Evolutionary conservation across 2,113 vertebrate species (phyloP), one percentile per base, ranked within the genome.

Genomic region (Oceanites oceanicus): DNA sequence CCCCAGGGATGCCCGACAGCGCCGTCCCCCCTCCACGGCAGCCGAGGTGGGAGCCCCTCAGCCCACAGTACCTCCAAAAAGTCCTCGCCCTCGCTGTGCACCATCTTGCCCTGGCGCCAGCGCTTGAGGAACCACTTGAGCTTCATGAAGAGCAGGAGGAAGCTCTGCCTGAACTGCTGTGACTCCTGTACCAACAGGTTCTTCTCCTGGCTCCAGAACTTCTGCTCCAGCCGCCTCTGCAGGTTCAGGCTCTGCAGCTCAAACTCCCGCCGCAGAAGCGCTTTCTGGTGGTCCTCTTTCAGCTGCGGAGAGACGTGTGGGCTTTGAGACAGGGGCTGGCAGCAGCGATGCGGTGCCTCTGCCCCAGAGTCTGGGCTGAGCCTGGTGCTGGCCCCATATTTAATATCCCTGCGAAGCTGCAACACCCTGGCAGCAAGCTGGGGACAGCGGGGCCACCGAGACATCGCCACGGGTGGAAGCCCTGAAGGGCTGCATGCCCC

Each of bases 111-210:
- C 94, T 99, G 98, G 80, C 99, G 98, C 99, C 99, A 99, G 85
- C 98, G 98, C 95, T 99, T 99, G 97, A 99, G 99, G 97, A 99
- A 99, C 98, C 99, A 99, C 95, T 99, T 99, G n/a, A 99, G 98
- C 90, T 99, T 99, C 98, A 99, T 99, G 97, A 99, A 99, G 97
- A 99, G 99, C 92, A 99, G 97, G 56, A 99, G 95, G 87, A 99
- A 98, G 85, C 98, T 99, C 96, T 99, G 99, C 96, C 99, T 99
- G 94, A 99, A 99, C 96, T 99, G 99, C 94, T 99, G 99, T 0
- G 99, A 99, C 97, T 99, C 99, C 94, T 99, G 99, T 44, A 99
- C 98, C 96, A 99, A 97, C 82, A 99, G 97, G 80, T 98, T 99
- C 97, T 99, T 99, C 97, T 99, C 99, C 96, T 99, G 99, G 96